Evolutionary conservation across 2,797 vertebrate genomes (phyloP), one percentile per base, ranked within the genome.

Genomic region (Percopsis omiscomaycus): DNA sequence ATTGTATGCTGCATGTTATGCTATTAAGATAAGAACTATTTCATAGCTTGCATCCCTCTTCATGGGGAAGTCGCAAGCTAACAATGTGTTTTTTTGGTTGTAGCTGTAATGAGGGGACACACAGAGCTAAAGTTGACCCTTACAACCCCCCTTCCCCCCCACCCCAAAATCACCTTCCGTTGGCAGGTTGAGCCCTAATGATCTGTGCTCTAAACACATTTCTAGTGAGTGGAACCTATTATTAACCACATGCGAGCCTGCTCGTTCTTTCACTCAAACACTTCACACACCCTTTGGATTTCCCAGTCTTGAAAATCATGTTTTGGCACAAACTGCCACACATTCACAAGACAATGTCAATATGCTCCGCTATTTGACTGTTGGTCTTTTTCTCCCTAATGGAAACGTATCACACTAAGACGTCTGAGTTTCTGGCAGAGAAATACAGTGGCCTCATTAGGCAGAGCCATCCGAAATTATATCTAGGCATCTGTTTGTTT

Each of bases 391-490:
- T 51, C 22, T 53, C 55, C 66, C 44, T 61, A 5, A 22, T 22
- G 22, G 22, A 22, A 22, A 22, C 22, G 22, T 22, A 22, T 1
- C 15, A 9, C 51, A 27, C 12, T 49, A 28, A 6, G 14, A 27
- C 9, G 9, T 4, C n/a, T 12, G 6, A 10, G 0, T 51, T 73
- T 60, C 67, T 73, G 72, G 67, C 57, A 50, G 45, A 80, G 50
- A 76, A 49, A 63, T 70, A 63, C 28, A 66, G 58, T 63, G 32
- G 50, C 50, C 69, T 70, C 71, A 68, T 84, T 78, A 77, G 77
- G 71, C 50, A 71, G 63, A 64, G 62, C 62, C 42, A 54, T 66
- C 73, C 62, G 8, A 64, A 50, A 30, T 32, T 64, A 60, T 6
- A 44, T 63, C 46, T 54, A 27, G 55, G 54, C 51, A 22, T 22